Conservation (phyloP, 2,797 vertebrate species). For the Sternotherus odoratus region DNA sequence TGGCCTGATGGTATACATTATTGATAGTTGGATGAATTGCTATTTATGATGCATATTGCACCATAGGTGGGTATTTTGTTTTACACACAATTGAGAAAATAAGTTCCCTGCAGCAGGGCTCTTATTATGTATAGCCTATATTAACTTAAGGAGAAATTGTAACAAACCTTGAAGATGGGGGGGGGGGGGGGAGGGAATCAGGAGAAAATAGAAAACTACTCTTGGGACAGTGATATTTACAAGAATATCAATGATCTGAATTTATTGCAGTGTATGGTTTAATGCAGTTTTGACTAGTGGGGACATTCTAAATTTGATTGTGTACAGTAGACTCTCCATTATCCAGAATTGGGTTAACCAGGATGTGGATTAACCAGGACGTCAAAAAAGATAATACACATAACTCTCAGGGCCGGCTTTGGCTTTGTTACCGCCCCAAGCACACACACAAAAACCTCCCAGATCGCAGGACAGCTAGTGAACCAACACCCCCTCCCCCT, state of each 20-base stretch:
- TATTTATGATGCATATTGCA: background rate
- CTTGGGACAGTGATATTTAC: background rate
- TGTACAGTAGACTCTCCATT: too few species aligned
- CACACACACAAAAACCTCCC: too few species aligned
- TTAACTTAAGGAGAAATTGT: background rate
- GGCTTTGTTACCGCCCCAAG: too few species aligned
- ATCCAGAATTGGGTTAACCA: too few species aligned
- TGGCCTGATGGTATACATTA: background rate
- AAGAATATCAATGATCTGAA: background rate
- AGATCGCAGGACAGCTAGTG: too few species aligned
- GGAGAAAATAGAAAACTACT: background rate
- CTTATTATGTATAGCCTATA: background rate
- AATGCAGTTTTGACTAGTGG: background rate
- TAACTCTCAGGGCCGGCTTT: too few species aligned
- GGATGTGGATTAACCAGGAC: too few species aligned
- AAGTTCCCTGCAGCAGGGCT: background rate
- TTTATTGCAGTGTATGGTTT: background rate
- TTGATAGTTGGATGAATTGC: background rate
- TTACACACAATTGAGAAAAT: background rate
- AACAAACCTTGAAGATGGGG: background rate
- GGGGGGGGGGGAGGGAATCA: too few species aligned
- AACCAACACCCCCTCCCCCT: too few species aligned
- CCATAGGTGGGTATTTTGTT: background rate
- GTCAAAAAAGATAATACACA: too few species aligned
- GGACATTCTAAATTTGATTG: background rate